Percentiles rank a stretch among this genome's conserved stretches.
Conservation (phyloP, 2,113 vertebrate species). For the Pseudorhombus dupliciocellatus region DNA sequence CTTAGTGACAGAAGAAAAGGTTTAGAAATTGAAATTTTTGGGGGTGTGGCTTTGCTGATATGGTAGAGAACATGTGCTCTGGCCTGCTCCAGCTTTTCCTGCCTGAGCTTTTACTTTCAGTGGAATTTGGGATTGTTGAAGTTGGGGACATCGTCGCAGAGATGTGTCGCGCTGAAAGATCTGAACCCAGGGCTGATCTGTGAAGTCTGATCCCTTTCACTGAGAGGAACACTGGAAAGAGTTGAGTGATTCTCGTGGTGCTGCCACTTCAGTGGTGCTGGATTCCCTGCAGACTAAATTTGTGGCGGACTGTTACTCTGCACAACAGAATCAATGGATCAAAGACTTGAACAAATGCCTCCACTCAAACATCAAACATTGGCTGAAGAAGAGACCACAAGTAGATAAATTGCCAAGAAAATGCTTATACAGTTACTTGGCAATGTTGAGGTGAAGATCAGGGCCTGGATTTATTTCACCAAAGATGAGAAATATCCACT, state of each 20-base stretch:
- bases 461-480: conserved; percentile 1
- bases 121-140: conserved; percentile 1
- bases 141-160: conserved; percentile 2
- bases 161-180: conserved; percentile 21
- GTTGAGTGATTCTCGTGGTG: background rate
- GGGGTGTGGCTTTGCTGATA: too few relatives aligned
- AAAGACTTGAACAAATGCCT: background rate
- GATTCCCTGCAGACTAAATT: conserved; percentile 22
- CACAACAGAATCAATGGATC: conserved; percentile 7
- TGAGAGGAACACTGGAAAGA: conserved; percentile 21
- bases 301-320: conserved; percentile 4
- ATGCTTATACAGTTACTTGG: background rate
- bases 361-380: conserved; percentile 1
- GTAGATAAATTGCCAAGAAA: conserved; percentile 2
- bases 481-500: background rate
- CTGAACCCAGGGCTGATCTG: background rate
- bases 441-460: background rate
- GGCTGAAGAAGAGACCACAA: background rate
- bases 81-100: too few relatives aligned
- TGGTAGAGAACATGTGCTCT: too few relatives aligned
- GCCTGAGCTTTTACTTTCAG: background rate
- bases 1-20: too few relatives aligned
- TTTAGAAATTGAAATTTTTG: too few relatives aligned
- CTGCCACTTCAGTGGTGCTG: conserved; percentile 16
- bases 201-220: too few relatives aligned